phyloP scores from a whole-genome alignment of 2,113 vertebrate genomes.

The Crotalus horridus region DNA sequence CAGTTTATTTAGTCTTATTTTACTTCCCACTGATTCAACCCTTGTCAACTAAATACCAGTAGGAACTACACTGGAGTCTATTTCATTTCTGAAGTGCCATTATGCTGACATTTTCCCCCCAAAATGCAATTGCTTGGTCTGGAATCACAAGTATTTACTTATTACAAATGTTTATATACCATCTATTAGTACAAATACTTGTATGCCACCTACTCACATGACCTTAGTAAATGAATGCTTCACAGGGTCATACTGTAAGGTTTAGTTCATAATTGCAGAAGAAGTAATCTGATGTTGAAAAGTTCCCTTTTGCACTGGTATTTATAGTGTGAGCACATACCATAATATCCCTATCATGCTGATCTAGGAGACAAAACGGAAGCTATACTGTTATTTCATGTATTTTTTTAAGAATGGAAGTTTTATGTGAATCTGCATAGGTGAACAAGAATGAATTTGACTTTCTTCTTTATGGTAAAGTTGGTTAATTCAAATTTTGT shows the following conservation, averaged over 20 bases:
- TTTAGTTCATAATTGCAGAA: background rate
- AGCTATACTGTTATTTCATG: background rate
- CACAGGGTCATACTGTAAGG: background rate
- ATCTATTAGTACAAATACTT: background rate
- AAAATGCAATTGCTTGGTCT: background rate
- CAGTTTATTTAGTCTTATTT: background rate
- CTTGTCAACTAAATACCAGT: background rate
- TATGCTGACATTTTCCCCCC: background rate
- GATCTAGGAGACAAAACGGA: background rate
- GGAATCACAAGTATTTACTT: background rate
- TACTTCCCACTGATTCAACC: background rate
- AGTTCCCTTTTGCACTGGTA: background rate
- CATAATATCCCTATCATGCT: background rate
- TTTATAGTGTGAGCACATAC: background rate
- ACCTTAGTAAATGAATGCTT: background rate
- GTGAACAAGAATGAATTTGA: background rate
- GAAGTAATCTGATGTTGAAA: background rate
- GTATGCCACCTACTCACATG: background rate
- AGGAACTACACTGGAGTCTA: background rate
- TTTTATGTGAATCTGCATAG: background rate
- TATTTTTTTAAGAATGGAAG: background rate
- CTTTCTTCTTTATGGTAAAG: background rate
- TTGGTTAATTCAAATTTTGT: background rate
- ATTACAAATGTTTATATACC: background rate
- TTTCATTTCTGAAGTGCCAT: background rate